Percentiles rank a stretch among this genome's conserved stretches.
Conservation (phyloP, 1,140 invertebrate species). For the Papilio dardanus region DNA sequence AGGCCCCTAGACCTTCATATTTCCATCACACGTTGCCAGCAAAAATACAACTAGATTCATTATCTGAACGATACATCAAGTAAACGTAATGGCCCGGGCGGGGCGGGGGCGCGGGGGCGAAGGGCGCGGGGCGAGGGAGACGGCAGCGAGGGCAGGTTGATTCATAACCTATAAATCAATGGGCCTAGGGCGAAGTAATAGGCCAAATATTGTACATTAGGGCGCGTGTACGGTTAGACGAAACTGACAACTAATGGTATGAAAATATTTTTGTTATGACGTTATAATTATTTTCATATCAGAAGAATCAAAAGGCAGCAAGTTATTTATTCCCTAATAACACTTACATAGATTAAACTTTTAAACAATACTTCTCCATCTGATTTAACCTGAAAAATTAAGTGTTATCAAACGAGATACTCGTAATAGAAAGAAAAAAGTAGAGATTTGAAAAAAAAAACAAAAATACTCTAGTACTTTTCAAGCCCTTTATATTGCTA, state of each 20-base stretch:
- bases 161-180: slow-evolving; percentile 81
- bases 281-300: background rate
- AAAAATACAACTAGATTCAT: slow-evolving; percentile 79
- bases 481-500: background rate
- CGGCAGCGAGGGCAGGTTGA: slow-evolving; percentile 58
- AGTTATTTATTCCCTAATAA: too few relatives aligned
- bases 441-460: too few relatives aligned
- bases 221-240: slow-evolving; percentile 34
- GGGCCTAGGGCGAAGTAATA: slow-evolving; percentile 66
- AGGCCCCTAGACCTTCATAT: slow-evolving; percentile 59
- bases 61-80: slow-evolving; percentile 76
- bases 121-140: slow-evolving; percentile 46
- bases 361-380: too few relatives aligned
- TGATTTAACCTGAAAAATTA: too few relatives aligned
- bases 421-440: too few relatives aligned
- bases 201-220: slow-evolving; percentile 69
- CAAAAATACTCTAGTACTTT: background rate
- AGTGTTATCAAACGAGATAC: too few relatives aligned
- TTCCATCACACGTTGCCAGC: slow-evolving; percentile 68
- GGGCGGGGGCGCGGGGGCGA: slow-evolving; percentile 44
- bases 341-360: too few relatives aligned
- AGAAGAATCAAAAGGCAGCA: background rate
- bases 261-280: background rate
- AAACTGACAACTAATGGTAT: background rate
- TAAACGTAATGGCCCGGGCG: slow-evolving; percentile 59